phyloP scores from a whole-genome alignment of 2,113 vertebrate genomes.

The Alectura lathami region DNA sequence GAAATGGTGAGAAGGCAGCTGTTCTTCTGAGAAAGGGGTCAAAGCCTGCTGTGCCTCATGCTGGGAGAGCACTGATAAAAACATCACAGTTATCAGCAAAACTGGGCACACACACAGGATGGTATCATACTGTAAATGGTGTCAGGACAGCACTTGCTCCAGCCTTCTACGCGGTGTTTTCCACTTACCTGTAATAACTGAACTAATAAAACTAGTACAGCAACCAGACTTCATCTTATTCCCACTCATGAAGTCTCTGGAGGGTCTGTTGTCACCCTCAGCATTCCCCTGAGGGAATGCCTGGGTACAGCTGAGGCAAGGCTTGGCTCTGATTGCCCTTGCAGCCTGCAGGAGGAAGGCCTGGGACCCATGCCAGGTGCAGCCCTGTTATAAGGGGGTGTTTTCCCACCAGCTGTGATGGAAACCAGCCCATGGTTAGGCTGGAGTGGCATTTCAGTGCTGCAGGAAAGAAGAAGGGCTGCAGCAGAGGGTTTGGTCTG shows the following conservation, averaged over 20 bases:
- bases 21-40: background rate
- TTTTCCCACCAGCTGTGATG: background rate
- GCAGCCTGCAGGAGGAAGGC: background rate
- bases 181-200: background rate
- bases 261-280: background rate
- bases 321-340: background rate
- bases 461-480: background rate
- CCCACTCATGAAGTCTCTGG: background rate
- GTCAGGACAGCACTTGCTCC: background rate
- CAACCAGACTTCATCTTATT: background rate
- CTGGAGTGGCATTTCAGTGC: background rate
- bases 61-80: background rate
- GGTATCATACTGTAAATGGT: rapidly evolving
- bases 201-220: background rate
- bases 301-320: background rate
- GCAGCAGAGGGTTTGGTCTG: background rate
- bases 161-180: background rate
- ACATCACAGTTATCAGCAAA: rapidly evolving
- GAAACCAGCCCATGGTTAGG: background rate
- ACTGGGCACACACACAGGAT: background rate
- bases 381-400: background rate
- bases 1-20: background rate
- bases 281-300: background rate
- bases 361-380: rapidly evolving
- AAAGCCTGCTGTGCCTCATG: background rate